Base-by-base conservation (phyloP, 2,888 invertebrate genomes). In the Aethes cnicana region DNA sequence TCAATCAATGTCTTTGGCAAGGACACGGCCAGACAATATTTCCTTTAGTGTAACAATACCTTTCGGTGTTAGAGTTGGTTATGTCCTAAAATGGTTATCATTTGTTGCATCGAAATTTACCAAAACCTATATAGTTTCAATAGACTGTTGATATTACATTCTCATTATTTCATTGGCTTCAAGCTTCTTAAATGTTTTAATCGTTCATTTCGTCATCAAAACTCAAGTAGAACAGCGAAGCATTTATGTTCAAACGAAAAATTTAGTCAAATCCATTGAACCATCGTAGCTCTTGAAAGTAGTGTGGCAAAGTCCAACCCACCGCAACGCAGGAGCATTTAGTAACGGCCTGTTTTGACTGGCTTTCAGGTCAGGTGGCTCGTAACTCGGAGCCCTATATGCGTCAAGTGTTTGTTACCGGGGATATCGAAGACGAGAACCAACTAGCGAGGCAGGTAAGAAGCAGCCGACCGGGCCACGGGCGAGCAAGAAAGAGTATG, bases 301-400 rank as follows among this genome's bases (percentile, higher is more conserved):
- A 14, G 18, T 47, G 21, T 30, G 21, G 11, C 30, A 23, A 16
- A 30, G 26, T 20, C 9, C 16, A 6, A 37, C 11, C 8, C 8
- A 12, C 28, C 9, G 1, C 16, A 11, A 32, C 11, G 17, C 9
- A 11, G 28, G 42, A 43, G 17, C 68, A 72, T 69, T 69, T 62
- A 75, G 74, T 84, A 81, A 84, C 72, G 68, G 76, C 69, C 72
- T 62, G 56, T 80, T 84, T 86, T 82, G 81, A 71, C 74, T 84
- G 81, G 69, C 75, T 90, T 87, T 73, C 88, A 90, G 90, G 97
- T 63, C 92, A 94, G 64, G 98, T 98, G 70, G 99, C 99, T 50
- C 93, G 94, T 72, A 96, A 95, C 84, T 96, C 95, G 69, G 99
- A 99, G 90, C 99, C 99, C 26, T 93, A 95, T 75, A 98, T 99